These are phyloP conservation scores for Serrognathus titanus DNA, from an alignment of 2,888 invertebrate genomes.

Conservation along the genomic window DNA sequence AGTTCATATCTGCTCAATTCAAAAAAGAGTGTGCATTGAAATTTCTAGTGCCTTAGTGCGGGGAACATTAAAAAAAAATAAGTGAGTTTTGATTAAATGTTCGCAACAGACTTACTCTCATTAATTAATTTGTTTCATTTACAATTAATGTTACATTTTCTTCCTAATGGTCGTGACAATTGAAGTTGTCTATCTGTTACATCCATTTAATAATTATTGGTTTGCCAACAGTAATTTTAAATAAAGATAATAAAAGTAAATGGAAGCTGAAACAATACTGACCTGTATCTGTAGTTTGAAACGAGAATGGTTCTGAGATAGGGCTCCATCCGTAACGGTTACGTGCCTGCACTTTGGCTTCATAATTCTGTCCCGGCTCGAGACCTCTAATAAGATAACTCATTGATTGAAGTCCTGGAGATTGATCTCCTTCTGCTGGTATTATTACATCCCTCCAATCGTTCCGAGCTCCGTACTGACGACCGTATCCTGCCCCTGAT, in stretches of 20 bases:
- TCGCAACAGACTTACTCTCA: too few relatives aligned
- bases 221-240: too few relatives aligned
- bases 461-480: constrained; percentile 47
- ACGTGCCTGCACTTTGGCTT: constrained; percentile 63
- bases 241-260: too few relatives aligned
- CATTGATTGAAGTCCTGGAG: constrained; percentile 59
- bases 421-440: constrained; percentile 49
- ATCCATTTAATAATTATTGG: too few relatives aligned
- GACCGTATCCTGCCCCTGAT: constrained; percentile 37
- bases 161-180: too few relatives aligned
- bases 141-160: too few relatives aligned
- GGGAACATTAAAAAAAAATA: not conserved
- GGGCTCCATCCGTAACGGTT: constrained; percentile 68
- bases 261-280: constrained; percentile 34
- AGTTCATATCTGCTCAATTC: constrained; percentile 37
- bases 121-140: too few relatives aligned
- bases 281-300: constrained; percentile 63
- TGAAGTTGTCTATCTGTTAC: too few relatives aligned
- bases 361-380: constrained; percentile 63
- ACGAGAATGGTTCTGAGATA: constrained; percentile 60
- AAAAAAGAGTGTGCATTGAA: not conserved
- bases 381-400: constrained; percentile 64
- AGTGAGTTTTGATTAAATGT: not conserved
- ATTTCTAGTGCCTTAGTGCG: not conserved
- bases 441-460: constrained; percentile 60